Conservation (phyloP, 2,113 vertebrate genomes). For the Chloroceryle aenea region DNA sequence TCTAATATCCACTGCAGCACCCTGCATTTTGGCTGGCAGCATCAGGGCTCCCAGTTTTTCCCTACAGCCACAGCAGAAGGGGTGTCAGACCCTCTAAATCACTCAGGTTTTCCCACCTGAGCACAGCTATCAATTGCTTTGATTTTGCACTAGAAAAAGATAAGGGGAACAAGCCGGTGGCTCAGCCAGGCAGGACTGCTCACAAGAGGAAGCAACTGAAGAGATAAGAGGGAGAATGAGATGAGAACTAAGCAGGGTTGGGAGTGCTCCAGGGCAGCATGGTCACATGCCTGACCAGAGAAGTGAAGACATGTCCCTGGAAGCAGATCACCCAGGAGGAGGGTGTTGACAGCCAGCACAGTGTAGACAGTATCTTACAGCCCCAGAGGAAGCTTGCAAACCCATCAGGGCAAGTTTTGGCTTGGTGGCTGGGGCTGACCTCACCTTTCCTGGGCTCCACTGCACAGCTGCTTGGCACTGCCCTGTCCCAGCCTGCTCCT, state of each 20-base stretch:
- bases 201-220: not conserved
- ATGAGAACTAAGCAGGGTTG: not conserved
- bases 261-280: not conserved
- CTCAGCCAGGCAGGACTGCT: not conserved
- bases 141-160: not conserved
- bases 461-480: rapidly evolving
- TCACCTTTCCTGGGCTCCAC: not conserved
- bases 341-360: not conserved
- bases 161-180: not conserved
- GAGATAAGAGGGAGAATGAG: not conserved
- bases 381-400: not conserved
- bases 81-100: not conserved
- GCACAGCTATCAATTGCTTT: not conserved
- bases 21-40: not conserved
- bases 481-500: not conserved
- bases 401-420: not conserved
- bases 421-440: not conserved
- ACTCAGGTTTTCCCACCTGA: not conserved
- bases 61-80: not conserved
- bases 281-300: not conserved
- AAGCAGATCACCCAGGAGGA: not conserved
- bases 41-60: not conserved
- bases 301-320: not conserved
- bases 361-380: not conserved
- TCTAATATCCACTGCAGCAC: not conserved